Conservation (phyloP, 2,113 vertebrate species). For the Ceyx margarethae region DNA sequence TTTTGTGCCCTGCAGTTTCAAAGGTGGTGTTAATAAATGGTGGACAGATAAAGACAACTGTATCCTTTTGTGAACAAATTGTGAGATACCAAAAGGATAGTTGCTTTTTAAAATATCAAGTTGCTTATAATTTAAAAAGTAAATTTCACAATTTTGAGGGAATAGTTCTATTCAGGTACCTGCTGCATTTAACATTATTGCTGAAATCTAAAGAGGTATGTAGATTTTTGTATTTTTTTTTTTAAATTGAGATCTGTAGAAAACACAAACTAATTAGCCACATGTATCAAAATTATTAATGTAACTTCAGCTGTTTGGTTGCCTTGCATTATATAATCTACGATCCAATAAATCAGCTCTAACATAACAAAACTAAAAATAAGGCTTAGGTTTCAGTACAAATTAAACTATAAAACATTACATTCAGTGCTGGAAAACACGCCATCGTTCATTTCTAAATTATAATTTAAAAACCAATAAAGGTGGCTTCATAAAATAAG, state of each 20-base stretch:
- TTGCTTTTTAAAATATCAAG: neutral
- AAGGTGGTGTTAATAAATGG: neutral
- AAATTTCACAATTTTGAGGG: neutral
- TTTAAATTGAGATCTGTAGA: slow-evolving; percentile 3
- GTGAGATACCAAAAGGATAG: neutral
- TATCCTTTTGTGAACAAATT: neutral
- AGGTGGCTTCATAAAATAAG: slow-evolving; percentile 5
- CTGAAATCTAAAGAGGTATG: slow-evolving; percentile 46
- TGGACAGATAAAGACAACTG: neutral
- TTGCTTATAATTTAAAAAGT: neutral
- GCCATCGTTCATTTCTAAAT: slow-evolving; percentile 43
- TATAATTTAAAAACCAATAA: slow-evolving; percentile 27
- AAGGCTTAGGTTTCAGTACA: slow-evolving; percentile 32
- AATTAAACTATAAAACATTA: slow-evolving; percentile 73
- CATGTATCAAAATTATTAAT: slow-evolving; percentile 73
- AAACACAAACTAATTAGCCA: slow-evolving; percentile 70
- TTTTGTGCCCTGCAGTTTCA: neutral
- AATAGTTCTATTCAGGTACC: neutral
- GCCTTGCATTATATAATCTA: slow-evolving; percentile 54
- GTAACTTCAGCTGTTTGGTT: slow-evolving; percentile 58
- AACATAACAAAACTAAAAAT: slow-evolving; percentile 50
- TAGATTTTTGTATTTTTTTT: neutral
- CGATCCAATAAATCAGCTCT: slow-evolving; percentile 65
- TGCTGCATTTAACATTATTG: neutral
- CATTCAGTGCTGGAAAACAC: neutral